A percentile compares a stretch with the other conserved stretches of the same genome.
phyloP scores from a whole-genome alignment of 2,888 invertebrate genomes.

The Epistrophella euchroma region DNA sequence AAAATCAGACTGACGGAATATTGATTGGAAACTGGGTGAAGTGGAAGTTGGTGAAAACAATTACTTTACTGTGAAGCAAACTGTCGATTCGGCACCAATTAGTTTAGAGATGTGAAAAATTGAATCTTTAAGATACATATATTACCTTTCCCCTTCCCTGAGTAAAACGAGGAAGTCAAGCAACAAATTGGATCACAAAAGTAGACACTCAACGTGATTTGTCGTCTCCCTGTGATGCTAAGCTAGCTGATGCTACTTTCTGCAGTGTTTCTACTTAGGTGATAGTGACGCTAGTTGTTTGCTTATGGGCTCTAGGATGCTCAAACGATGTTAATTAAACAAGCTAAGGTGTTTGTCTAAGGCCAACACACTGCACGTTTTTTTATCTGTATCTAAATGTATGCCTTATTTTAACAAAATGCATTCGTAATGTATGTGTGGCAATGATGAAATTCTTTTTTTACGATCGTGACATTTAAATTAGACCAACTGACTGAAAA shows the following conservation, averaged over 20 bases:
- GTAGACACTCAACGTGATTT: constrained; percentile 48
- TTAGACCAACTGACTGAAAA: constrained; percentile 60
- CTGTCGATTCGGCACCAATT: constrained; percentile 67
- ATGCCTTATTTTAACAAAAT: constrained; percentile 19
- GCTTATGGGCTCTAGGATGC: not conserved
- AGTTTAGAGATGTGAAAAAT: constrained; percentile 71
- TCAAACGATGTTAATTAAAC: constrained; percentile 67
- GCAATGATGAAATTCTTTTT: constrained; percentile 63
- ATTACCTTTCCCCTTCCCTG: not conserved
- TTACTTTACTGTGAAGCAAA: constrained; percentile 33
- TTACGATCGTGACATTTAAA: constrained; percentile 74
- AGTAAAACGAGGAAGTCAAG: constrained; percentile 42
- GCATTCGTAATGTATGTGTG: constrained; percentile 5
- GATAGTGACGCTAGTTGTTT: constrained; percentile 26
- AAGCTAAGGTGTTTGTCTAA: constrained; percentile 65
- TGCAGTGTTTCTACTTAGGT: constrained; percentile 6
- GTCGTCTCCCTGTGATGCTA: not conserved
- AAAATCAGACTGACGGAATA: not conserved
- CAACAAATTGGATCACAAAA: constrained; percentile 66
- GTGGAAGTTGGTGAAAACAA: constrained; percentile 51
- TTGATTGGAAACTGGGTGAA: constrained; percentile 34
- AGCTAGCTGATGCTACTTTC: constrained; percentile 19
- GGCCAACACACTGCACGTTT: constrained; percentile 40
- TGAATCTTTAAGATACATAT: constrained; percentile 53
- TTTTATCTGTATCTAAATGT: constrained; percentile 27